Evolutionary conservation across 2,888 invertebrate genomes (phyloP).

Genomic region (Tetheella fluctuosa): DNA sequence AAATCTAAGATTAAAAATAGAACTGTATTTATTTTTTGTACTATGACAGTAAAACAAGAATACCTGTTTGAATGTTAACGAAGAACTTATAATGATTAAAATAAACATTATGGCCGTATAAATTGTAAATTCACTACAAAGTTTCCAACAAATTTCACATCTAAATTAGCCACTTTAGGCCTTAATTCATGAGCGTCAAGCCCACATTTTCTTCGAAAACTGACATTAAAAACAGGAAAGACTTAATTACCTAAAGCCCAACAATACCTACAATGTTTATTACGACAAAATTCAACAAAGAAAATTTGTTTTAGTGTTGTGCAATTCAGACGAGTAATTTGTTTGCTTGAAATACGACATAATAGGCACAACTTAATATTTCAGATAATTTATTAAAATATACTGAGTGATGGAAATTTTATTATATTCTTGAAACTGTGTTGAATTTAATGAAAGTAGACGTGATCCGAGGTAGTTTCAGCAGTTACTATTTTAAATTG

Average conservation of each 20-base stretch:
- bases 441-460: no score
- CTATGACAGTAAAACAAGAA: background rate
- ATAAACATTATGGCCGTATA: background rate
- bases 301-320: constrained; percentile 16
- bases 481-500: no score
- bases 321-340: constrained; percentile 6
- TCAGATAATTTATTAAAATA: no score
- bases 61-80: background rate
- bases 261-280: constrained; percentile 26
- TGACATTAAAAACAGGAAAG: constrained; percentile 25
- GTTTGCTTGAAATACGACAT: constrained; percentile 5
- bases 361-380: background rate
- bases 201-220: constrained; percentile 23
- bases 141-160: constrained; percentile 11
- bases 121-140: constrained; percentile 6
- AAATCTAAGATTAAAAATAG: background rate
- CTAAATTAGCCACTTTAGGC: constrained; percentile 8
- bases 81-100: background rate
- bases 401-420: no score
- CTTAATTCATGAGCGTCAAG: constrained; percentile 9
- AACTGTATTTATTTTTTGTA: background rate
- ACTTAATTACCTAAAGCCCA: constrained; percentile 31
- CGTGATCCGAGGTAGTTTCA: no score
- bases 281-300: constrained; percentile 9
- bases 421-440: no score